Evolutionary conservation across 2,797 vertebrate species (phyloP).

Genomic region (Smutsia gigantea): DNA sequence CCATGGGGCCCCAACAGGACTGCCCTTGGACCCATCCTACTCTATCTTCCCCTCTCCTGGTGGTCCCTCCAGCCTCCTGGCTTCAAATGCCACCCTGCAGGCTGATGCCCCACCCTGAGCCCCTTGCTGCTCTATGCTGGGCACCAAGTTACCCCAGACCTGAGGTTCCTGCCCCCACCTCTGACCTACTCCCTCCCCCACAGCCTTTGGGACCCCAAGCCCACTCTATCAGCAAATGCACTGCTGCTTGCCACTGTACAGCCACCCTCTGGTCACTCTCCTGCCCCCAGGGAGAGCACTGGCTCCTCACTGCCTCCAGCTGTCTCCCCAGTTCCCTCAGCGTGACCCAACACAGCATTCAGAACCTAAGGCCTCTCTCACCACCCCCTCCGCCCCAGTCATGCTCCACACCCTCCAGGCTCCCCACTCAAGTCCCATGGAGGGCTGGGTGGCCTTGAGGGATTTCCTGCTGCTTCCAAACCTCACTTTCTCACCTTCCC

Average conservation of each 20-base stretch:
- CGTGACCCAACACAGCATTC: too few species aligned
- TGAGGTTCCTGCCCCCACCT: not conserved
- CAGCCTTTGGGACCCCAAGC: not conserved
- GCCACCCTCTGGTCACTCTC: not conserved
- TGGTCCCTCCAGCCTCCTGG: not conserved
- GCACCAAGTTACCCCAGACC: not conserved
- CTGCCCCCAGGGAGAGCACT: not conserved
- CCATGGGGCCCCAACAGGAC: not conserved
- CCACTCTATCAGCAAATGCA: not conserved
- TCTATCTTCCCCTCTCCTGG: fast-evolving
- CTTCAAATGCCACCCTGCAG: not conserved
- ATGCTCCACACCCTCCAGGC: too few species aligned
- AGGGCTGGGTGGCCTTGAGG: not conserved
- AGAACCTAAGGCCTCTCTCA: not conserved
- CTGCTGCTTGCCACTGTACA: fast-evolving
- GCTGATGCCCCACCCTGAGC: not conserved
- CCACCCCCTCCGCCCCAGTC: fast-evolving
- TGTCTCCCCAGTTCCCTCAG: not conserved
- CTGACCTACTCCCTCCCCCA: not conserved
- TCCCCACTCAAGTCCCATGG: not conserved
- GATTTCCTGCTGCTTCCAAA: not conserved
- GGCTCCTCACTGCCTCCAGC: not conserved
- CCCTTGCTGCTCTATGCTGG: not conserved
- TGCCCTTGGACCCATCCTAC: fast-evolving
- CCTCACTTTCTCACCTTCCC: not conserved